A percentile compares a stretch with the other conserved stretches of the same genome.
These are phyloP conservation scores for Acridotheres tristis DNA, from an alignment of 2,797 vertebrate genomes.

Conservation along the genomic window DNA sequence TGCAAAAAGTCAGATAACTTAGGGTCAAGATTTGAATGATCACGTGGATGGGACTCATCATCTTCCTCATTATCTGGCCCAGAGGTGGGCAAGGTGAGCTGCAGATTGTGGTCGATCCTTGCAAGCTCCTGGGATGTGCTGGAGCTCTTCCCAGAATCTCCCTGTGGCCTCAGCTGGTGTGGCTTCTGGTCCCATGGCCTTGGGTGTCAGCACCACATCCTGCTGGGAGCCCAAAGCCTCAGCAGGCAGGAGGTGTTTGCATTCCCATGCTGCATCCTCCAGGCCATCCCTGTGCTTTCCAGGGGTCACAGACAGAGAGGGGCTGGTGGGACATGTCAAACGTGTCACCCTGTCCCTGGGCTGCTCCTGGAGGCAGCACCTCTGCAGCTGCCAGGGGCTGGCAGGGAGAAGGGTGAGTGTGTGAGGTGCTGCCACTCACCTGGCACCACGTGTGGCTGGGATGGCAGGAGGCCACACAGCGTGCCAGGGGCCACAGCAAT, in stretches of 20 bases:
- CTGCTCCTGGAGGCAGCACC: not conserved
- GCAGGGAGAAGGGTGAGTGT: not conserved
- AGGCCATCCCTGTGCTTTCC: not conserved
- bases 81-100: not conserved
- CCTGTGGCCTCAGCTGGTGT: not conserved
- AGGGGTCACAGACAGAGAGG: not conserved
- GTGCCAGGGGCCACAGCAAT: fast-evolving
- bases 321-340: not conserved
- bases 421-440: not conserved
- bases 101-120: not conserved
- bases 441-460: not conserved
- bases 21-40: not conserved
- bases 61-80: not conserved
- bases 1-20: not conserved
- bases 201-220: not conserved
- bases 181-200: not conserved
- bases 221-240: not conserved
- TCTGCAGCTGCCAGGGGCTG: not conserved
- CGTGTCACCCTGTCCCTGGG: fast-evolving
- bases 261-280: not conserved
- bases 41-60: not conserved
- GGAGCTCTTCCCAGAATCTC: not conserved
- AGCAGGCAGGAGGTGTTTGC: no score
- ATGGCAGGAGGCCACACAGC: not conserved
- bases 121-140: fast-evolving